Percentiles rank a stretch among this genome's conserved stretches.
Conservation (phyloP, 2,888 invertebrate genomes). For the Cephonodes hylas region DNA sequence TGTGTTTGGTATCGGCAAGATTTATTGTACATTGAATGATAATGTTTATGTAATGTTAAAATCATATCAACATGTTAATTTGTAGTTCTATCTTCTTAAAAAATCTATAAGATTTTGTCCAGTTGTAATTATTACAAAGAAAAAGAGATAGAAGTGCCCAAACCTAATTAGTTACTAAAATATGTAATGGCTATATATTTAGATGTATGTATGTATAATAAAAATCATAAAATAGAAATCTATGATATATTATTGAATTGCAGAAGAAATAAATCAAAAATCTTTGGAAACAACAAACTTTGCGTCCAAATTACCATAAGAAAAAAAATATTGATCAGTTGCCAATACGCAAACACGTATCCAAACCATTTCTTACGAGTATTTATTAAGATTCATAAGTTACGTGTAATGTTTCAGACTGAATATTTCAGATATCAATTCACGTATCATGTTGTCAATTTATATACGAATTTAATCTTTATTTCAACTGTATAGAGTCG, state of each 20-base stretch:
- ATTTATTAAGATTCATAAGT: conserved; percentile 29
- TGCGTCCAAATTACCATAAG: not conserved
- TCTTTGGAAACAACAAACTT: not conserved
- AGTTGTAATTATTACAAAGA: too few species aligned
- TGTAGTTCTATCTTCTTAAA: not conserved
- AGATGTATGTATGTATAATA: too few species aligned
- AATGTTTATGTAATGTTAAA: not conserved
- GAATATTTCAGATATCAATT: conserved; percentile 30
- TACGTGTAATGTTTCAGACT: conserved; percentile 33
- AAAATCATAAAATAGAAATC: too few species aligned
- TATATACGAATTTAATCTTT: conserved; percentile 25
- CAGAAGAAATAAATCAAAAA: too few species aligned
- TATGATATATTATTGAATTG: too few species aligned
- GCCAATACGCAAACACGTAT: conserved; percentile 34
- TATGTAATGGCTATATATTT: too few species aligned
- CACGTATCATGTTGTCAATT: conserved; percentile 32
- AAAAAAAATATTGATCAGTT: not conserved
- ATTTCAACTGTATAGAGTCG: conserved; percentile 18
- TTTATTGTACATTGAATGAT: not conserved
- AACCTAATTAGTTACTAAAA: too few species aligned
- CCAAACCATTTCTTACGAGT: conserved; percentile 29
- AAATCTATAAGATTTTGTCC: not conserved
- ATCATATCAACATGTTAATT: not conserved
- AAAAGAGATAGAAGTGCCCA: too few species aligned
- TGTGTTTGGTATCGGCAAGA: conserved; percentile 7